phyloP scores from a whole-genome alignment of 2,113 vertebrate genomes.

The Microcebus lehilahytsara region DNA sequence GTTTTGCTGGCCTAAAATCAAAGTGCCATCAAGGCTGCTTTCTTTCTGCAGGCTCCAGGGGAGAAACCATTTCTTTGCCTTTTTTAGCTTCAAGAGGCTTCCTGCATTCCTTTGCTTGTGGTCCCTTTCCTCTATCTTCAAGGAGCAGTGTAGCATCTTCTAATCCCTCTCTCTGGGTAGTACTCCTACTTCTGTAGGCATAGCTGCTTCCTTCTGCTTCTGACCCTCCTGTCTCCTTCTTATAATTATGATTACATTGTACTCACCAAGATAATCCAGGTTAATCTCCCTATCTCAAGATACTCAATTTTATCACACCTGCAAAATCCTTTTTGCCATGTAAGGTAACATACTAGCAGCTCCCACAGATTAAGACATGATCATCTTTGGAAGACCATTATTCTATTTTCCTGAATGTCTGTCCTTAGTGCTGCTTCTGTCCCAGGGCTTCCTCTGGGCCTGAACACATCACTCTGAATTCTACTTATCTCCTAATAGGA shows the following conservation, averaged over 20 bases:
- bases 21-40: background rate
- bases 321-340: background rate
- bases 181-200: background rate
- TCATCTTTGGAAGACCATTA: background rate
- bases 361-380: background rate
- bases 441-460: background rate
- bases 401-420: background rate
- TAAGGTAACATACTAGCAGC: background rate
- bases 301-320: background rate
- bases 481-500: background rate
- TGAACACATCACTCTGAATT: background rate
- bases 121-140: background rate
- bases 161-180: background rate
- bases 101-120: background rate
- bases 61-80: too few relatives aligned
- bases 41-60: background rate
- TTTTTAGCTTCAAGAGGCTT: too few relatives aligned
- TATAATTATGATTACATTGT: background rate
- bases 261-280: background rate
- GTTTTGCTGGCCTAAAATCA: background rate
- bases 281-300: background rate
- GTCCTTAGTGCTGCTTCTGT: background rate
- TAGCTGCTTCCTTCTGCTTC: background rate
- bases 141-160: background rate
- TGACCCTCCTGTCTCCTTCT: background rate